phyloP scores from a whole-genome alignment of 2,888 invertebrate species.

The Standfussiana lucernea region DNA sequence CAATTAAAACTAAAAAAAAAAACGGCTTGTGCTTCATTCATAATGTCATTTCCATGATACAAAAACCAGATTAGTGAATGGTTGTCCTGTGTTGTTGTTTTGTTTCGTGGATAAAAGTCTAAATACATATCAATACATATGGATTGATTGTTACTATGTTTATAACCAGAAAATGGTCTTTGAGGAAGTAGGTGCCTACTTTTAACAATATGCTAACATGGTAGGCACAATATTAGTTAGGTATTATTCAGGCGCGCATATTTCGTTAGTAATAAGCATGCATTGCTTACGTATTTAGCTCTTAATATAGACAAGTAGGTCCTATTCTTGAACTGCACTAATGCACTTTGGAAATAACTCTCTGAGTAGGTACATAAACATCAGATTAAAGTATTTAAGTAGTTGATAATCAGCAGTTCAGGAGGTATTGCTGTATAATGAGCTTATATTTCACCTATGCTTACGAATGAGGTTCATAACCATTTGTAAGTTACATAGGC shows the following conservation, averaged over 20 bases:
- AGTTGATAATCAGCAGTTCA: background rate
- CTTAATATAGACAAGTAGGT: slow-evolving; percentile 51
- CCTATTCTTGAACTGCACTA: slow-evolving; percentile 49
- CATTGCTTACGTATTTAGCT: slow-evolving; percentile 54
- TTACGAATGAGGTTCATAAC: background rate
- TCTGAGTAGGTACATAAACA: slow-evolving; percentile 3
- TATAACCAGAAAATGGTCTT: background rate
- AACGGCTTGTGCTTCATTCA: background rate
- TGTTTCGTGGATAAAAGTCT: background rate
- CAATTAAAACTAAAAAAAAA: background rate
- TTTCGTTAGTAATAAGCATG: slow-evolving; percentile 25
- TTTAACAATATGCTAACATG: background rate
- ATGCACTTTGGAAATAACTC: slow-evolving; percentile 51
- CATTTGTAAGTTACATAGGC: background rate
- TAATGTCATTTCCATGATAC: background rate
- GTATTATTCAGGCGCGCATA: background rate
- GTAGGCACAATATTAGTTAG: slow-evolving; percentile 8
- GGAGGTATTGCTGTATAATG: background rate
- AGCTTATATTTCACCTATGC: background rate
- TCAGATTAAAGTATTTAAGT: slow-evolving; percentile 10
- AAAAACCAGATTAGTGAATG: background rate
- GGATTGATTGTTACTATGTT: background rate
- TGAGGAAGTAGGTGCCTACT: background rate
- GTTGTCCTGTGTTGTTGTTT: too few relatives aligned
- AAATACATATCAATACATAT: background rate